Conservation (phyloP, 2,113 vertebrate genomes). For the Eulemur rufifrons region DNA sequence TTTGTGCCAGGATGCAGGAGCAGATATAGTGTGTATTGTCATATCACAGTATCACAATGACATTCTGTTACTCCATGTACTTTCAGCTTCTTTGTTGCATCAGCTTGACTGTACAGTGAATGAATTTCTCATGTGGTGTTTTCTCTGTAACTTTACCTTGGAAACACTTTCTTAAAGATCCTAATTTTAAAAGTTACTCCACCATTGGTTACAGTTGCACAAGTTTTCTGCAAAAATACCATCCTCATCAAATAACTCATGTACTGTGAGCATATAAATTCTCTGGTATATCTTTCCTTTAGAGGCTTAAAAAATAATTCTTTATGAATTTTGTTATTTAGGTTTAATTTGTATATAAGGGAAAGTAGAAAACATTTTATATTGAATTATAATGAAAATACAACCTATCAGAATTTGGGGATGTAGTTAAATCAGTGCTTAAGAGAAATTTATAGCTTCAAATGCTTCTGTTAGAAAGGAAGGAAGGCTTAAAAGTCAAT, state of each 20-base stretch:
- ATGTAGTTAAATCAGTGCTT: neutral
- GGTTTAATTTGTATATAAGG: neutral
- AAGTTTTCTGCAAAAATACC: neutral
- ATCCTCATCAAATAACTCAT: neutral
- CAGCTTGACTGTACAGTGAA: neutral
- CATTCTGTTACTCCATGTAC: neutral
- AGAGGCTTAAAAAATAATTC: neutral
- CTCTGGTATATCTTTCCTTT: neutral
- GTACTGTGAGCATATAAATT: neutral
- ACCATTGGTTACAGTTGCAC: neutral
- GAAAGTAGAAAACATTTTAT: conserved; percentile 4
- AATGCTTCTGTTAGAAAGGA: neutral
- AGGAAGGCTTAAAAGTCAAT: conserved; percentile 4
- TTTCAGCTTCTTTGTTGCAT: neutral
- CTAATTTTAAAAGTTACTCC: neutral
- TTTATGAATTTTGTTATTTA: conserved; percentile 14
- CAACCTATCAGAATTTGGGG: neutral
- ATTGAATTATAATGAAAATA: conserved; percentile 14
- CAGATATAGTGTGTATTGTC: neutral
- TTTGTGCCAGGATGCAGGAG: neutral
- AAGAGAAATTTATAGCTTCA: neutral
- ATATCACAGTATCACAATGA: neutral
- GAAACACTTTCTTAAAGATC: neutral
- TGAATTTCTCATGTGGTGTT: neutral
- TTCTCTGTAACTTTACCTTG: neutral